A percentile compares a stretch with the other conserved stretches of the same genome.
Conservation (phyloP, 2,113 vertebrate species). For the Alexandromys fortis region DNA sequence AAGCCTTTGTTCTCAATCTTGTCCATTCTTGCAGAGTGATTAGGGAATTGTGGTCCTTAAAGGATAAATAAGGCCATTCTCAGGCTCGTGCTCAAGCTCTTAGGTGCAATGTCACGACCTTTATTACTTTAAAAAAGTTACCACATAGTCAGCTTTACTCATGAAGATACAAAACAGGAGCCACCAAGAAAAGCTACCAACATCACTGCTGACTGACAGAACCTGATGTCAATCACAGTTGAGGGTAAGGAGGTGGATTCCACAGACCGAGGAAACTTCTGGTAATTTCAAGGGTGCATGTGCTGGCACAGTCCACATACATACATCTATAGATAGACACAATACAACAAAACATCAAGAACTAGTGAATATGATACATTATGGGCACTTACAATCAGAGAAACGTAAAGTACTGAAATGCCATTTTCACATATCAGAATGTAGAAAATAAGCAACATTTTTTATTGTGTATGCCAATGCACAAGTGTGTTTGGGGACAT, state of each 20-base stretch:
- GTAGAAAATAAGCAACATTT: background rate
- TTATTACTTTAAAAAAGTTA: no score
- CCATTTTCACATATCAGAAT: background rate
- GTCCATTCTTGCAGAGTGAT: no score
- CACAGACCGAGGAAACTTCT: background rate
- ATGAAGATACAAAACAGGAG: background rate
- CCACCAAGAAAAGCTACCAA: background rate
- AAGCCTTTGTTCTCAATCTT: background rate
- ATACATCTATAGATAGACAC: background rate
- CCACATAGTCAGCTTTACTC: background rate
- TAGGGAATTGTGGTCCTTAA: background rate
- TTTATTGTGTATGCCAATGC: background rate
- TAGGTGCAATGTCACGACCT: background rate
- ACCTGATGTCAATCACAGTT: background rate
- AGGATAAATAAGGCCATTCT: background rate
- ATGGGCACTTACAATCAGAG: background rate
- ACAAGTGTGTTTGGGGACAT: no score
- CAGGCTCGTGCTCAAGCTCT: background rate
- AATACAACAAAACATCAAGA: background rate
- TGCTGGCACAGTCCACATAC: background rate
- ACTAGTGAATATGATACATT: background rate
- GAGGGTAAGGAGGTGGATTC: background rate
- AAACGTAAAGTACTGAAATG: background rate
- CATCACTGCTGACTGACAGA: background rate
- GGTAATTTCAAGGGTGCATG: background rate